phyloP scores from a whole-genome alignment of 2,113 vertebrate species.

The Cinclus mexicanus region DNA sequence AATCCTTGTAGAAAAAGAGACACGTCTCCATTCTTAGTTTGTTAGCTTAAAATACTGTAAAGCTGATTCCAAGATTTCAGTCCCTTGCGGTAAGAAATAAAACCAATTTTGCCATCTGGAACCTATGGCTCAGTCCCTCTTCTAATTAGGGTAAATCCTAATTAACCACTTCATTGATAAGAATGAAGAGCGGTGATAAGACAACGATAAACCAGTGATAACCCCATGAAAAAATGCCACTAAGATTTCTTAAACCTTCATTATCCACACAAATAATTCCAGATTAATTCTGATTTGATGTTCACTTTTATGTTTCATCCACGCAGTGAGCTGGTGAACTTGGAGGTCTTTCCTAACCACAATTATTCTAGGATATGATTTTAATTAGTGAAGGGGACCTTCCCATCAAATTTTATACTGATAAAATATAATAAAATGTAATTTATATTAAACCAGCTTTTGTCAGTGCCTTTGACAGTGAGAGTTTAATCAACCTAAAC shows the following conservation, averaged over 20 bases:
- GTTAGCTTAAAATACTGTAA: no score
- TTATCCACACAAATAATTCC: background rate
- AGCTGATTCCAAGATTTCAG: background rate
- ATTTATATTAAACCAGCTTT: background rate
- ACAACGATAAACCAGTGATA: accelerated
- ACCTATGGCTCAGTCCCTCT: background rate
- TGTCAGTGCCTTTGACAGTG: background rate
- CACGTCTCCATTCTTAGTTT: no score
- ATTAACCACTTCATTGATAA: background rate
- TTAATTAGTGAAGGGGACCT: background rate
- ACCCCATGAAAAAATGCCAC: background rate
- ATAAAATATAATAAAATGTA: background rate
- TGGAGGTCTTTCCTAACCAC: background rate
- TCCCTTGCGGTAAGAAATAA: accelerated
- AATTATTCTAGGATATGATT: background rate
- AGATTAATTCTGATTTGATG: background rate
- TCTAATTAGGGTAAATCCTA: background rate
- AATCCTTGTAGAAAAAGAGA: no score
- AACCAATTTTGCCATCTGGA: background rate
- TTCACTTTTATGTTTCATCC: no score
- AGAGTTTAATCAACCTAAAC: background rate
- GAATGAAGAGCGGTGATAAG: background rate
- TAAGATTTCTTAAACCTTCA: background rate
- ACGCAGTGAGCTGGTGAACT: accelerated
- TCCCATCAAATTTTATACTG: background rate